phyloP scores from a whole-genome alignment of 2,797 vertebrate genomes.

The Morus bassanus region DNA sequence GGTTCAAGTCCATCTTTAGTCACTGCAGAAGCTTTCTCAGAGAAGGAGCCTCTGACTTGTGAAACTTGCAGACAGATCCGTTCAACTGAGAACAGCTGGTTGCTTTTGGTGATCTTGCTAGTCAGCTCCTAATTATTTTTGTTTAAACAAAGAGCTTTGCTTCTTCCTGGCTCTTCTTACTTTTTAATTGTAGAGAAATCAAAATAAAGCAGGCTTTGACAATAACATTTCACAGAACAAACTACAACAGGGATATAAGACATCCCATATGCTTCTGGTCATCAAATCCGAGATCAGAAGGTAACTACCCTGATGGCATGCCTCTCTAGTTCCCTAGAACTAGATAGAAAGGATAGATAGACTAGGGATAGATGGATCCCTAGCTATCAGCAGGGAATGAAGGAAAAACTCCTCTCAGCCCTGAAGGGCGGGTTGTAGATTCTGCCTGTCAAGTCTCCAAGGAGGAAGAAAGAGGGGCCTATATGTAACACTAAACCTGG shows the following conservation, averaged over 20 bases:
- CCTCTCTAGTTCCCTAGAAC: background rate
- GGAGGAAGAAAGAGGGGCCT: background rate
- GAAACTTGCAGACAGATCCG: background rate
- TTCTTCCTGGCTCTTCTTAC: background rate
- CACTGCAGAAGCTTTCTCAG: background rate
- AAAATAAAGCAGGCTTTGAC: background rate
- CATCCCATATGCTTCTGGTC: background rate
- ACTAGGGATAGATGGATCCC: too few species aligned
- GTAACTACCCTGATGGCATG: background rate
- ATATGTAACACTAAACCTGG: background rate
- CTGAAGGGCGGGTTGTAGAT: background rate
- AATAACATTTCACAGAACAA: background rate
- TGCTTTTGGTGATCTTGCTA: background rate
- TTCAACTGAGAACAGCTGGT: background rate
- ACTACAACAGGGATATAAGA: background rate
- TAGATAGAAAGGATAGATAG: too few species aligned
- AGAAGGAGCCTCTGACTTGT: background rate
- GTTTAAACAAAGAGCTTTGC: background rate
- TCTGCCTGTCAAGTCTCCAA: background rate
- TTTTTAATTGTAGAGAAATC: background rate
- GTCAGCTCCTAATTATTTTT: background rate
- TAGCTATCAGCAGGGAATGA: background rate
- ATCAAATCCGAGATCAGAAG: background rate
- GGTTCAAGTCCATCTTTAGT: background rate
- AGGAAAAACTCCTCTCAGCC: background rate